Evolutionary conservation across 2,797 vertebrate species (phyloP), one percentile per base, ranked within the genome.

Genomic region (Meriones psammophilus): DNA sequence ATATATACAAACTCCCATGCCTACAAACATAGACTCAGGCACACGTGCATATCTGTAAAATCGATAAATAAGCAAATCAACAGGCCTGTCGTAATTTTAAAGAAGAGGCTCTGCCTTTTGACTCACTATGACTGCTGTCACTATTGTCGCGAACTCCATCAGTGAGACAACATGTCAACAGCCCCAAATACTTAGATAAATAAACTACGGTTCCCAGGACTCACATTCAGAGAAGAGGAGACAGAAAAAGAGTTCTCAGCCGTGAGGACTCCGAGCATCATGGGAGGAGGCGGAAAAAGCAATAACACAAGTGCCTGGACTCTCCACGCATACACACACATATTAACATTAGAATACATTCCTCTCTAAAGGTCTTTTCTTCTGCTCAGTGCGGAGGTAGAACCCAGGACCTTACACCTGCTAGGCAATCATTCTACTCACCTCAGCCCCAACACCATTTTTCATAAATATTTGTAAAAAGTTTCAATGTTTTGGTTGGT

Each of bases 241-340:
- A 74, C 13, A 17, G 20, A n/a, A 15, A 26, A 5, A 13, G 5
- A 56, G 20, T 60, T 56, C 46, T 69, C 4, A 33, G 20, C 20
- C 33, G 2, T 1, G 36, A 30, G 46, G 68, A 58, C 1, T 4
- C 9, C 5, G 5, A 39, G 20, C 0, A 0, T 17, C 0, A 1
- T 3, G 2, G 8, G 36, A 5, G 5, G 3, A 33, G 6, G 9
- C 0, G 12, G 1, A 33, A 88, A 33, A 6, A 36, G 8, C 22
- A 12, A 62, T 2, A 36, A 79, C 8, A 28, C 20, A 1, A 18
- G 22, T 5, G 22, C 26, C 56, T 71, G 13, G 22, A 8, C 39
- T 30, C 26, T 60, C 54, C 76, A 69, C 3, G 4, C 18, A 15
- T 4, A 0, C 0, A 1, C 0, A 1, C 71, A 78, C 7, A 42